phyloP scores from a whole-genome alignment of 1,140 invertebrate species.

The Carcinoscorpius rotundicauda region DNA sequence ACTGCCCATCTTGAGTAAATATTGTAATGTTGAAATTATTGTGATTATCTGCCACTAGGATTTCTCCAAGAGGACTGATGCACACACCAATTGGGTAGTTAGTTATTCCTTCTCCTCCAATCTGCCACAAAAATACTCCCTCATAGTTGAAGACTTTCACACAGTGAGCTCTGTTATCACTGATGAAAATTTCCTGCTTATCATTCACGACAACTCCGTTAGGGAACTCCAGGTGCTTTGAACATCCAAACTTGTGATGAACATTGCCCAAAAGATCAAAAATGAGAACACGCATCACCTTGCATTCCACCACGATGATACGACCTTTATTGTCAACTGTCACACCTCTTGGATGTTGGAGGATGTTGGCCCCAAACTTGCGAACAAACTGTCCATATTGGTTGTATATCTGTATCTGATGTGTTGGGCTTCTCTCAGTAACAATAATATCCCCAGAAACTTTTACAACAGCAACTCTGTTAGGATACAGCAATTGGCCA shows the following conservation, averaged over 20 bases:
- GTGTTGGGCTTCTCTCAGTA: conserved; percentile 90
- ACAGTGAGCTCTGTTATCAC: conserved; percentile 97
- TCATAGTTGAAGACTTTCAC: conserved; percentile 99
- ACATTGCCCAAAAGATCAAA: conserved; percentile 96
- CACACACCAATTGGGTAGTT: conserved; percentile 99
- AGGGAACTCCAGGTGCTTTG: conserved; percentile 44
- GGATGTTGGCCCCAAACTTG: conserved; percentile 95
- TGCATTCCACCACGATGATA: conserved; percentile 98
- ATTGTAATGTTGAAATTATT: conserved; percentile 99
- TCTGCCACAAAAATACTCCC: conserved; percentile 87
- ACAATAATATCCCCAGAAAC: conserved; percentile 97
- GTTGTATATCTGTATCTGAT: conserved; percentile 97
- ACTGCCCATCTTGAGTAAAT: conserved; percentile 87
- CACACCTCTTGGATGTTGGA: conserved; percentile 94
- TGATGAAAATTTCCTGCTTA: conserved; percentile 98
- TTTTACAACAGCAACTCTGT: conserved; percentile 92
- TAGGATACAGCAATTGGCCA: conserved; percentile 93
- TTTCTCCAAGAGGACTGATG: conserved; percentile 89
- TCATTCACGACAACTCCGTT: conserved; percentile 44
- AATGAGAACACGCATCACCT: conserved; percentile 98
- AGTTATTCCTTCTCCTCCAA: conserved; percentile 95
- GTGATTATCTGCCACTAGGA: conserved; percentile 97
- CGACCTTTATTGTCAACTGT: conserved; percentile 95
- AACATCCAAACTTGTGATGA: conserved; percentile 82
- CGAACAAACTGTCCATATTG: conserved; percentile 97